Conservation (phyloP, 2,113 vertebrate genomes). For the Menura novaehollandiae region DNA sequence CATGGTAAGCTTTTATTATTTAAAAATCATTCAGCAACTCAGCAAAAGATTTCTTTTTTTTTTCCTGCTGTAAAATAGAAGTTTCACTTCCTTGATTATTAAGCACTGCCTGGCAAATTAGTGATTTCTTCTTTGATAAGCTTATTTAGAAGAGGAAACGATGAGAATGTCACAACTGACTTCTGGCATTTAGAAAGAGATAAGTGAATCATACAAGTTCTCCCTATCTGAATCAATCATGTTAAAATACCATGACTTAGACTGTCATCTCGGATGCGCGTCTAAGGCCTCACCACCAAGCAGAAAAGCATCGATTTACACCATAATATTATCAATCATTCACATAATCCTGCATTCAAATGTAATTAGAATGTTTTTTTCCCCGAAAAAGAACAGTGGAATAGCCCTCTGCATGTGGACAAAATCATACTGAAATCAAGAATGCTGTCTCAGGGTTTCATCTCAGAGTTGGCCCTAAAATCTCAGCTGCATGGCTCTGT, state of each 20-base stretch:
- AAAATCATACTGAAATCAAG: background rate
- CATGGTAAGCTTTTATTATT: conserved; percentile 58
- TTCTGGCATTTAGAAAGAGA: conserved; percentile 2
- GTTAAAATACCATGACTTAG: conserved; percentile 1
- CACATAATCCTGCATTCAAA: background rate
- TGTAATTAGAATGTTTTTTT: background rate
- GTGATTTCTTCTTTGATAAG: conserved; percentile 48
- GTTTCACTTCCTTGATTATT: conserved; percentile 56
- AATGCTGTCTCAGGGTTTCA: background rate
- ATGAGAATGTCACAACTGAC: conserved; percentile 24
- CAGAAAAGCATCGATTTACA: background rate
- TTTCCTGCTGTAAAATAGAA: background rate
- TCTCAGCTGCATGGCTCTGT: background rate
- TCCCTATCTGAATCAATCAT: background rate
- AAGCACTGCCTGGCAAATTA: conserved; percentile 27
- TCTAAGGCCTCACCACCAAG: background rate
- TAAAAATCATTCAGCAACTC: conserved; percentile 45
- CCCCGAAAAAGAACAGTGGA: background rate
- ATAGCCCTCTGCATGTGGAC: background rate
- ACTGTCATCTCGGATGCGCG: background rate
- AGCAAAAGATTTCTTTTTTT: conserved; percentile 33
- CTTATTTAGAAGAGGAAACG: conserved; percentile 25
- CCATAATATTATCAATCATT: background rate
- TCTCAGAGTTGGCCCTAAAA: background rate
- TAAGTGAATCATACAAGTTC: conserved; percentile 1